Base-by-base conservation (phyloP, 2,797 vertebrate genomes). In the Dermochelys coriacea region DNA sequence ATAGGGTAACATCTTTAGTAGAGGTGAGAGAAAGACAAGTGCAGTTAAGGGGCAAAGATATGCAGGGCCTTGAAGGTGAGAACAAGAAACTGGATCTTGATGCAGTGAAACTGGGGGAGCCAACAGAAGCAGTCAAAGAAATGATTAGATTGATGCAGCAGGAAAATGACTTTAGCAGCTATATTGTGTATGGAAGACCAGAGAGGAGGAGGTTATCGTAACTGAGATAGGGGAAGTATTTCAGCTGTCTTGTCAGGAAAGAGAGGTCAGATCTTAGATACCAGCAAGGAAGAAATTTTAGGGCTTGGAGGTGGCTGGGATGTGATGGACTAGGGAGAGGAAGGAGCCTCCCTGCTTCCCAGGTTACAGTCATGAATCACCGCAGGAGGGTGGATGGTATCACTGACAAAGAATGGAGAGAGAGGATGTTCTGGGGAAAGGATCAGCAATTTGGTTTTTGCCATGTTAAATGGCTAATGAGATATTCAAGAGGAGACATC, bases 341-440 rank as follows among this genome's bases (percentile, higher is more conserved):
- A 51, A 47, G 14, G 12, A 82, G 2, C 8, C 18, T 49, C n/a
- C 0, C 0, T 4, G 5, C 14, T 93, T 0, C 31, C 61, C 61
- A 68, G n/a, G 19, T 71, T 71, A 21, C 10, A n/a, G 4, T n/a
- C 64, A 71, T 37, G 64, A 71, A 31, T 59, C 11, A 59, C 57
- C 27, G 12, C 64, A 71, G 16, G 64, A 37, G n/a, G 8, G 19
- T n/a, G 64, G 19, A 71, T 23, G 19, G 1, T 71, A 9, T n/a
- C 34, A 71, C 19, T 1, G 1, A 89, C 23, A 6, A 25, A 82
- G 3, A 7, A 85, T 54, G 85, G 47, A 1, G 0, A 5, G 88
- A 90, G 18, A 0, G 0, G 41, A 37, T 9, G 2, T 29, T 81
- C 77, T 29, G 47, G 2, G 14, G 34, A 54, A 82, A 85, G 85